Evolutionary conservation across 2,113 vertebrate genomes (phyloP).

Genomic region (Centrocercus urophasianus): DNA sequence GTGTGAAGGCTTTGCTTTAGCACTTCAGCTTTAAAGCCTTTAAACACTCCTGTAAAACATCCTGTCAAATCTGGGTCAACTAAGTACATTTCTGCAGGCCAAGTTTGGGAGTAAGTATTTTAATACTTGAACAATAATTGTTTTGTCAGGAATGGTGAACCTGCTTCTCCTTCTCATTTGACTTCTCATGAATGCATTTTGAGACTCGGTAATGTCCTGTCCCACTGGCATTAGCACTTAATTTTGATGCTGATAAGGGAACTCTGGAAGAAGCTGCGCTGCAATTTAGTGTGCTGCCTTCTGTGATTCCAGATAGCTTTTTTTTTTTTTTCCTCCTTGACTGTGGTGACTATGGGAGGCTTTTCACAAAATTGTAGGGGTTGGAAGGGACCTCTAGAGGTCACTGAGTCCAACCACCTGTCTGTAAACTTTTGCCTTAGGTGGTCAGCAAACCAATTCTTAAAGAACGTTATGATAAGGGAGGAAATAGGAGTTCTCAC

Average conservation of each 20-base stretch:
- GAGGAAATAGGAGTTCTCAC: neutral
- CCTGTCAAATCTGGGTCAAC: neutral
- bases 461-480: neutral
- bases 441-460: neutral
- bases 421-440: neutral
- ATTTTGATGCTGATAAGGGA: neutral
- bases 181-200: neutral
- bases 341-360: neutral
- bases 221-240: neutral
- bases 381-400: no score
- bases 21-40: constrained; percentile 8
- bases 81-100: neutral
- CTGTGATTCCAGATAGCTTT: neutral
- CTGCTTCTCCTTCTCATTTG: constrained; percentile 16
- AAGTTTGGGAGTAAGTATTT: neutral
- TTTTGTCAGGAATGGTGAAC: neutral
- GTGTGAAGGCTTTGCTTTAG: neutral
- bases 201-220: neutral
- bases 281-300: neutral
- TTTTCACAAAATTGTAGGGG: neutral
- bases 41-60: neutral
- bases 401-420: neutral
- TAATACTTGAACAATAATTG: constrained; percentile 13
- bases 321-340: neutral
- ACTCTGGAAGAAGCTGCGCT: neutral